Evolutionary conservation across 2,888 invertebrate genomes (phyloP), one percentile per base, ranked within the genome.

Genomic region (Dione vanillae): DNA sequence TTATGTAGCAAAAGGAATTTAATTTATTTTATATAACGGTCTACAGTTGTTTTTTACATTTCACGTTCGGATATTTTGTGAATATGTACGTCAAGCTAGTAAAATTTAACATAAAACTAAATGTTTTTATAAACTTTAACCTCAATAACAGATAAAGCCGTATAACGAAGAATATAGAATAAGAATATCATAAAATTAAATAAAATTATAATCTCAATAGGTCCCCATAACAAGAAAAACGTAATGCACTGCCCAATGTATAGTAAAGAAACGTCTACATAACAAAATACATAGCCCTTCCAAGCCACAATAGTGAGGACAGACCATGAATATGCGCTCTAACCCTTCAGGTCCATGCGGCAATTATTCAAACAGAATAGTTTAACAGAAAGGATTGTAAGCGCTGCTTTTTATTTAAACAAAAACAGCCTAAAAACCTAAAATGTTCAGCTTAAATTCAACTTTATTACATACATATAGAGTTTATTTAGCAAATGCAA

Each of bases 321-420:
- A 87, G 84, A 84, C 85, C 90, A 89, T 90, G 91, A 92, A 91
- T 90, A 91, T 83, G 85, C 89, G 87, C 82, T 89, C 87, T 87
- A 87, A 92, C 92, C 92, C 92, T 92, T 92, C 93, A 90, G 85
- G 91, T 92, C 92, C 93, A 91, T 82, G 89, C 93, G 90, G 91
- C 93, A 93, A 94, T 94, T 94, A 94, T 93, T 94, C 93, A 94
- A 92, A 93, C 88, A 93, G 93, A 93, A 93, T 93, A 92, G 93
- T 92, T 92, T 92, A 93, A 89, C 91, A 92, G 93, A 93, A 93
- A 93, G 93, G 93, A 93, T 92, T 93, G 90, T 89, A 85, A 89
- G 90, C 85, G 87, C 85, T 84, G 77, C 69, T 65, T 62, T 16
- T 41, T 62, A 41, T 65, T 70, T 74, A 19, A 52, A 71, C 73